phyloP scores from a whole-genome alignment of 2,888 invertebrate genomes.

The Cantharis nigra region DNA sequence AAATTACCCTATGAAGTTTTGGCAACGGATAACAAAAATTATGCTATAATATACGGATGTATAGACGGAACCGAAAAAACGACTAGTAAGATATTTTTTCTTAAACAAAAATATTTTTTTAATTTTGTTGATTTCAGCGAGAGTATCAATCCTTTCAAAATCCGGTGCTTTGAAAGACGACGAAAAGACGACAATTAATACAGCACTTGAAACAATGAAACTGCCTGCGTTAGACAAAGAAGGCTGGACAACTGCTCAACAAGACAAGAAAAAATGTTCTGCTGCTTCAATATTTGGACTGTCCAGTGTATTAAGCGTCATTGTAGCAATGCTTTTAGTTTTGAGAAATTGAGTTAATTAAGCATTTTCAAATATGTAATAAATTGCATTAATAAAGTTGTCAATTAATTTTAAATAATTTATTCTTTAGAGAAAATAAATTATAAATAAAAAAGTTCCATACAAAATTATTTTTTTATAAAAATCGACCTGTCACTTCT shows the following conservation, averaged over 20 bases:
- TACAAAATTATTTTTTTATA: not conserved
- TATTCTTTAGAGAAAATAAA: not conserved
- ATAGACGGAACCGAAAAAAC: not conserved
- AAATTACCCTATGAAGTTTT: conserved; percentile 1
- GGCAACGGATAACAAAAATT: conserved; percentile 23
- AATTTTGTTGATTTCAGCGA: conserved; percentile 2
- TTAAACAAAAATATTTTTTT: not conserved
- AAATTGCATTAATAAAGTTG: not conserved
- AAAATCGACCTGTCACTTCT: not conserved
- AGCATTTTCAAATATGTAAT: not conserved
- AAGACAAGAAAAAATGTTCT: not conserved
- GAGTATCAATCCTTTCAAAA: not conserved
- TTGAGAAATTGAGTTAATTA: not conserved
- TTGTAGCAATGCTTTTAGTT: not conserved
- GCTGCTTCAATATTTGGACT: not conserved
- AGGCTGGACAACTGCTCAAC: not conserved
- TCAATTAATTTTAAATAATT: not conserved
- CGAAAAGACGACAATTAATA: too few species aligned
- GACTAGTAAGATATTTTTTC: not conserved
- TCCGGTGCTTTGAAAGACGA: too few species aligned
- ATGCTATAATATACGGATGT: conserved; percentile 24
- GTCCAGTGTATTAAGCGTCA: not conserved
- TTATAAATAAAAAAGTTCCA: not conserved
- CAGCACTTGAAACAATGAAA: too few species aligned
- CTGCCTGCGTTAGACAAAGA: too few species aligned